These are phyloP conservation scores for Euglossa dilemma DNA, from an alignment of 1,140 invertebrate species.

Conservation along the genomic window DNA sequence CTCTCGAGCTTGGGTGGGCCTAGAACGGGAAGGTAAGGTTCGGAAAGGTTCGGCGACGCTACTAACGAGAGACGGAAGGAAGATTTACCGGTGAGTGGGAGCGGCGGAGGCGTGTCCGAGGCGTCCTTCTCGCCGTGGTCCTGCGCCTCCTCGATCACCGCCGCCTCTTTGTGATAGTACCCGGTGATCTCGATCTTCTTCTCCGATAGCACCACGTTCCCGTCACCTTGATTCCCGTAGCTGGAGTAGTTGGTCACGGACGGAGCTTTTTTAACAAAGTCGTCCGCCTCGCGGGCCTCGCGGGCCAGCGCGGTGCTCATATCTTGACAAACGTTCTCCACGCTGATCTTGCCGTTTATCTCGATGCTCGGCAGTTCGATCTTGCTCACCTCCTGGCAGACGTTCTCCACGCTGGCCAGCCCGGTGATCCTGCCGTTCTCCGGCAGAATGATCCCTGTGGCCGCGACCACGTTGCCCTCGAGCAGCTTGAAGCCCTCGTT, in stretches of 20 bases:
- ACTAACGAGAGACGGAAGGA: background rate
- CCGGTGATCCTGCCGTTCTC: slow-evolving; percentile 33
- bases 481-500: slow-evolving; percentile 53
- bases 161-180: slow-evolving; percentile 68
- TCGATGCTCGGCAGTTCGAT: slow-evolving; percentile 39
- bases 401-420: slow-evolving; percentile 37
- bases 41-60: too few species aligned
- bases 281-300: background rate
- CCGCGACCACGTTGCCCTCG: slow-evolving; percentile 53
- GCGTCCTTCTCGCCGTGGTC: slow-evolving; percentile 48
- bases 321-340: slow-evolving; percentile 47
- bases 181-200: slow-evolving; percentile 74
- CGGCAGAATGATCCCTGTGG: slow-evolving; percentile 48
- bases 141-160: slow-evolving; percentile 33
- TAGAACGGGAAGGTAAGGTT: background rate
- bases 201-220: slow-evolving; percentile 57
- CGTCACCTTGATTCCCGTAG: slow-evolving; percentile 44
- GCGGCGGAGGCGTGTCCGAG: slow-evolving; percentile 74
- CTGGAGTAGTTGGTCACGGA: slow-evolving; percentile 31
- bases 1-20: slow-evolving; percentile 74
- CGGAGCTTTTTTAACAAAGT: slow-evolving; percentile 48
- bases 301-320: background rate
- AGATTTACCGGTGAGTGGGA: slow-evolving; percentile 72
- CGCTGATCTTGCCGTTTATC: slow-evolving; percentile 41
- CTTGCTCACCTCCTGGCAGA: slow-evolving; percentile 53